phyloP scores from a whole-genome alignment of 2,888 invertebrate genomes.

The Beris morrisii region DNA sequence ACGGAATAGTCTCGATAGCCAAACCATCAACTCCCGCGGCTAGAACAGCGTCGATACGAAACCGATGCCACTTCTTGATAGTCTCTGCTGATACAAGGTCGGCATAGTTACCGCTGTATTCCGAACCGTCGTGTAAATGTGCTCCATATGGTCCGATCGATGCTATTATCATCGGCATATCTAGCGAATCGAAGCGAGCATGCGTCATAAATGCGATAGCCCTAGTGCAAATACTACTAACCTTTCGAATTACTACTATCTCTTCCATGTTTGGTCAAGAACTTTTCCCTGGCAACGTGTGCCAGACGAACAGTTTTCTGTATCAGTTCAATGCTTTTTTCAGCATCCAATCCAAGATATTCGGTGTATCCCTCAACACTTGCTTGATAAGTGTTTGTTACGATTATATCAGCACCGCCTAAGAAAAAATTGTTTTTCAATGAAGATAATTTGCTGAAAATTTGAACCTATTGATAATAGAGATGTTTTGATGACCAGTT shows the following conservation, averaged over 20 bases:
- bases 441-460: neutral
- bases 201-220: too few species aligned
- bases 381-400: slow-evolving; percentile 90
- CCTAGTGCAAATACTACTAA: neutral
- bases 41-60: slow-evolving; percentile 75
- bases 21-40: slow-evolving; percentile 82
- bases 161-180: slow-evolving; percentile 61
- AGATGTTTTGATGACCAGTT: neutral
- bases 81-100: slow-evolving; percentile 66
- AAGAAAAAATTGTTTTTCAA: neutral
- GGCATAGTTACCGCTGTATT: slow-evolving; percentile 86
- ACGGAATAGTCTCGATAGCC: slow-evolving; percentile 91
- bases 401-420: slow-evolving; percentile 86
- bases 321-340: slow-evolving; percentile 72
- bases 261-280: slow-evolving; percentile 58
- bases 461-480: neutral
- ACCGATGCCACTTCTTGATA: slow-evolving; percentile 82
- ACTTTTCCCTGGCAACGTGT: slow-evolving; percentile 68
- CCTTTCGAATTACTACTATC: slow-evolving; percentile 6
- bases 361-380: slow-evolving; percentile 75
- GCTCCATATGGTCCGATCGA: slow-evolving; percentile 94
- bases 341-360: slow-evolving; percentile 68
- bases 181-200: neutral
- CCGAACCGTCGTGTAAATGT: slow-evolving; percentile 85
- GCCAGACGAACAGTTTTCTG: slow-evolving; percentile 74